Evolutionary conservation across 2,888 invertebrate genomes (phyloP).

Genomic region (Troides aeacus): DNA sequence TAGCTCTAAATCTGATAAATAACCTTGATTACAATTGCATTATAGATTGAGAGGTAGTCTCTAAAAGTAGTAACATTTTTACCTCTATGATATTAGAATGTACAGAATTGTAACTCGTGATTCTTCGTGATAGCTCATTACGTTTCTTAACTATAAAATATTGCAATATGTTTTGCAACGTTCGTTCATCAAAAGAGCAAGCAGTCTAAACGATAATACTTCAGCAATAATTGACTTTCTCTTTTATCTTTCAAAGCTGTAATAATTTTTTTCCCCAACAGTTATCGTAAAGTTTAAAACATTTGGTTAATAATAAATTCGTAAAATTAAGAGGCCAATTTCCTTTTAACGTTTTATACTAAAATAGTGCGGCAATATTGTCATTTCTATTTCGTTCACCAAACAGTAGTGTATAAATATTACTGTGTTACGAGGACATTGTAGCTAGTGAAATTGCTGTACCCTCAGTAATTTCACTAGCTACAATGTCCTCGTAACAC

Average conservation of each 20-base stretch:
- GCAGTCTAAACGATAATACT: slow-evolving; percentile 22
- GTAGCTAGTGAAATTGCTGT: too few species aligned
- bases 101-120: slow-evolving; percentile 35
- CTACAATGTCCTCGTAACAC: too few species aligned
- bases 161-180: slow-evolving; percentile 26
- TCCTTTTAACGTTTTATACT: too few species aligned
- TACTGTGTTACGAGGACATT: too few species aligned
- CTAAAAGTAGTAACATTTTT: slow-evolving; percentile 8
- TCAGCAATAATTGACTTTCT: slow-evolving; percentile 49
- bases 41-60: slow-evolving; percentile 1
- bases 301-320: neutral
- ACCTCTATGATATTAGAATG: slow-evolving; percentile 1
- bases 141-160: slow-evolving; percentile 33
- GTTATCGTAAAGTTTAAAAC: slow-evolving; percentile 7
- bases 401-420: too few species aligned
- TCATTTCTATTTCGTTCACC: too few species aligned
- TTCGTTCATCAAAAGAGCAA: slow-evolving; percentile 16
- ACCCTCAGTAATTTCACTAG: too few species aligned
- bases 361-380: too few species aligned
- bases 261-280: slow-evolving; percentile 35
- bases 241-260: slow-evolving; percentile 58
- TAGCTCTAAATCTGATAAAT: slow-evolving; percentile 9
- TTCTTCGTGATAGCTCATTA: slow-evolving; percentile 17
- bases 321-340: neutral
- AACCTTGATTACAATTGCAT: slow-evolving; percentile 3